Percentiles rank a stretch among this genome's conserved stretches.
Conservation (phyloP, 2,113 vertebrate species). For the Cyphomyrus discorhynchus region DNA sequence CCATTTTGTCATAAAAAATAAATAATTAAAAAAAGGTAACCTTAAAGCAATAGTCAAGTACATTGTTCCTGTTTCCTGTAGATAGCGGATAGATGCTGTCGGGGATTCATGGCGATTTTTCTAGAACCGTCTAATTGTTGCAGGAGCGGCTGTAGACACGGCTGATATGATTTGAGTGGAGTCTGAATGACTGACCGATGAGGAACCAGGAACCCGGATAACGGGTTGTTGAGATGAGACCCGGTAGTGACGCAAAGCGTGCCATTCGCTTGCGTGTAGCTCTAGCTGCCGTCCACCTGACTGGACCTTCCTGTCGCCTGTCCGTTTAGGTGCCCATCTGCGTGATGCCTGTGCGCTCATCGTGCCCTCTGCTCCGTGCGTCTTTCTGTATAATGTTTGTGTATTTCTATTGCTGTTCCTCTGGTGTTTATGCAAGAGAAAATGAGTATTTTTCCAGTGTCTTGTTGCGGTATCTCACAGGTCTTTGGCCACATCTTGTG, state of each 20-base stretch:
- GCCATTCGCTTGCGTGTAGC: neutral
- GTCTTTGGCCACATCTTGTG: slow-evolving; percentile 24
- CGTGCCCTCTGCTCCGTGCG: slow-evolving; percentile 3
- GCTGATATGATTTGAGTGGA: neutral
- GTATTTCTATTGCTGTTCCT: slow-evolving; percentile 23
- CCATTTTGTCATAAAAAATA: neutral
- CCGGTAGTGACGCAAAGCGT: neutral
- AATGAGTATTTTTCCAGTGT: slow-evolving; percentile 32
- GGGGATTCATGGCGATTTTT: neutral
- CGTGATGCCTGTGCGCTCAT: neutral
- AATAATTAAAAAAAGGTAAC: neutral
- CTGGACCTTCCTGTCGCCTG: neutral
- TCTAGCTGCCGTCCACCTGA: neutral
- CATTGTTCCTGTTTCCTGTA: neutral
- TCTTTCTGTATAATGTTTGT: slow-evolving; percentile 7
- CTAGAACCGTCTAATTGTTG: neutral
- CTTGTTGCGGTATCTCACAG: slow-evolving; percentile 19
- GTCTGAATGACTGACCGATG: neutral
- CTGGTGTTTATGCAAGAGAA: slow-evolving; percentile 18
- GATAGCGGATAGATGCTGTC: neutral
- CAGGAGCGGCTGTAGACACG: neutral
- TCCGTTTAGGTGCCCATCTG: neutral
- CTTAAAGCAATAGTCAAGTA: slow-evolving; percentile 20
- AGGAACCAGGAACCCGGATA: neutral
- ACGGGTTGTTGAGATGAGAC: neutral